Percentiles rank a stretch among this genome's conserved stretches.
Evolutionary conservation across 2,113 vertebrate species (phyloP).

Genomic region (Colaptes auratus): DNA sequence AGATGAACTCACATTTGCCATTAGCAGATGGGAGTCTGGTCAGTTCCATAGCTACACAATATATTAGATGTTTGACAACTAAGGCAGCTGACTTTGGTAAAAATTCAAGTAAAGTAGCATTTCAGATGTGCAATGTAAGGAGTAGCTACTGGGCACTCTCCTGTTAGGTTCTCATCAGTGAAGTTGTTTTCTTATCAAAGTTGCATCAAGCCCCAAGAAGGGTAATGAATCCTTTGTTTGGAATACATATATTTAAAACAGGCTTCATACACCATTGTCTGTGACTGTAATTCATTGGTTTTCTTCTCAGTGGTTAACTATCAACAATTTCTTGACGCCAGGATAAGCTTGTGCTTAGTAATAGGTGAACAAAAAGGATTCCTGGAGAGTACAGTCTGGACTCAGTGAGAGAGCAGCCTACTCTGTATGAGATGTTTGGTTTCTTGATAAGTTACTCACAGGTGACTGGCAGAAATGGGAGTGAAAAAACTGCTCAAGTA

Average conservation of each 20-base stretch:
- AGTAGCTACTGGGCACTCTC: no score
- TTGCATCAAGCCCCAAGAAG: neutral
- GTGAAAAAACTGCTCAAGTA: neutral
- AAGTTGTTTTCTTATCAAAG: neutral
- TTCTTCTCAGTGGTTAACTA: neutral
- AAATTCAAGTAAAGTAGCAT: neutral
- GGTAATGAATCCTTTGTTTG: neutral
- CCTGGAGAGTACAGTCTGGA: neutral
- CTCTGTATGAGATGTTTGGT: neutral
- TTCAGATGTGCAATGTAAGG: no score
- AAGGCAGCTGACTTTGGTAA: neutral
- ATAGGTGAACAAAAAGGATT: neutral
- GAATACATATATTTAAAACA: neutral
- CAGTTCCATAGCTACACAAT: neutral
- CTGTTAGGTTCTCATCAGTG: no score
- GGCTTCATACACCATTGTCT: neutral
- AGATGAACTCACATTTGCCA: neutral
- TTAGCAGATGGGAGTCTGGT: neutral
- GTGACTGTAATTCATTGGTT: neutral
- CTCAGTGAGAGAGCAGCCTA: neutral
- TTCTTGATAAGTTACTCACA: neutral
- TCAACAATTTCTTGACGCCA: neutral
- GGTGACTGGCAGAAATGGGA: neutral
- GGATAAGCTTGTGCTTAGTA: neutral
- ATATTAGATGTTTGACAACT: neutral